Percentiles rank a stretch among this genome's conserved stretches.
Conservation (phyloP, 1,140 invertebrate species). For the Eueides isabella region DNA sequence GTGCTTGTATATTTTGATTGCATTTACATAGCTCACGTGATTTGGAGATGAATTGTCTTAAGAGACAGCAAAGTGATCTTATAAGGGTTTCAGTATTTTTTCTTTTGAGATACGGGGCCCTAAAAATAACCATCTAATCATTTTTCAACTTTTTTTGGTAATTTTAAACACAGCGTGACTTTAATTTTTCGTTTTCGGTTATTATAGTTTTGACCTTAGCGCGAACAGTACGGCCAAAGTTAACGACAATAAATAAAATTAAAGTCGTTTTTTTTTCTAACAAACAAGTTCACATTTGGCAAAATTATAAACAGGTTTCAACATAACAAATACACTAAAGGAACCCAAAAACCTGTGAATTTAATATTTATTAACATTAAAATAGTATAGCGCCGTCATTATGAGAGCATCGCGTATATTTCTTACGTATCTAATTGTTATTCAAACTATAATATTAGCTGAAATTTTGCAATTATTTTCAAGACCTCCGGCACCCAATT, state of each 20-base stretch:
- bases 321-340: background rate
- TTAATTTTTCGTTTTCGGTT: too few relatives aligned
- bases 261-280: background rate
- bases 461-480: background rate
- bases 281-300: background rate
- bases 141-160: too few relatives aligned
- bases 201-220: background rate
- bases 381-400: background rate
- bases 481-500: constrained; percentile 4
- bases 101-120: too few relatives aligned
- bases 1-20: too few relatives aligned
- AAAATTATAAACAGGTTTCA: background rate
- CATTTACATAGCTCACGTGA: too few relatives aligned
- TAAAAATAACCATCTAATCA: too few relatives aligned
- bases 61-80: too few relatives aligned
- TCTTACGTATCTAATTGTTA: background rate
- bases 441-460: background rate
- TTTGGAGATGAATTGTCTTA: too few relatives aligned
- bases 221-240: background rate
- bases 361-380: background rate
- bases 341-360: background rate
- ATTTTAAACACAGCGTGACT: too few relatives aligned
- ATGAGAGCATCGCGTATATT: background rate
- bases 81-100: too few relatives aligned
- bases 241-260: background rate